These are phyloP conservation scores for Coturnix japonica DNA, from an alignment of 2,113 vertebrate genomes.

Conservation along the genomic window DNA sequence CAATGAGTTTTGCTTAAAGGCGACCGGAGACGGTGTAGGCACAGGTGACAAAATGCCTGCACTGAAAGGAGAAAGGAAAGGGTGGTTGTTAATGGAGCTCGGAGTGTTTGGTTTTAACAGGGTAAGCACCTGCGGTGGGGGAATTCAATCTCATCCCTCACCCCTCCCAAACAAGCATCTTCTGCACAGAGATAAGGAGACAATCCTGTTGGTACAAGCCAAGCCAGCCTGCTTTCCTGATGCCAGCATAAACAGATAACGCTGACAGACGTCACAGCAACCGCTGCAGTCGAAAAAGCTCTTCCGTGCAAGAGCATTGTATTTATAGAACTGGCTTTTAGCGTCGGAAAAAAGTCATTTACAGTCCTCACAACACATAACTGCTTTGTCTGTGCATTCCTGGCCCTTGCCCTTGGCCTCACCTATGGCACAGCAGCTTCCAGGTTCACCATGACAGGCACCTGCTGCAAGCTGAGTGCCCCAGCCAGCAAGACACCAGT, in stretches of 20 bases:
- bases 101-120: background rate
- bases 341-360: background rate
- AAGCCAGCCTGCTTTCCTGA: background rate
- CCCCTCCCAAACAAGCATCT: background rate
- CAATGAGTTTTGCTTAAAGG: background rate
- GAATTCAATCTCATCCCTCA: background rate
- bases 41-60: background rate
- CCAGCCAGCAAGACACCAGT: fast-evolving
- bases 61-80: background rate
- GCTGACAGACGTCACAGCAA: background rate
- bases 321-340: background rate
- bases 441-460: background rate
- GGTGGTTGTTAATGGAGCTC: background rate
- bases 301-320: background rate
- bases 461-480: background rate
- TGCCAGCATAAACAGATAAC: background rate
- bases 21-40: background rate
- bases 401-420: background rate
- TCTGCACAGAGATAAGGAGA: constrained; percentile 23
- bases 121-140: background rate
- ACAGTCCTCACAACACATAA: background rate
- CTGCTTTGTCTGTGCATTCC: background rate
- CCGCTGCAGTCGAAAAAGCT: background rate
- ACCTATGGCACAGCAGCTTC: background rate
- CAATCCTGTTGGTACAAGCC: background rate